Evolutionary conservation across 2,888 invertebrate genomes (phyloP), one percentile per base, ranked within the genome.

Genomic region (Acheta domesticus): DNA sequence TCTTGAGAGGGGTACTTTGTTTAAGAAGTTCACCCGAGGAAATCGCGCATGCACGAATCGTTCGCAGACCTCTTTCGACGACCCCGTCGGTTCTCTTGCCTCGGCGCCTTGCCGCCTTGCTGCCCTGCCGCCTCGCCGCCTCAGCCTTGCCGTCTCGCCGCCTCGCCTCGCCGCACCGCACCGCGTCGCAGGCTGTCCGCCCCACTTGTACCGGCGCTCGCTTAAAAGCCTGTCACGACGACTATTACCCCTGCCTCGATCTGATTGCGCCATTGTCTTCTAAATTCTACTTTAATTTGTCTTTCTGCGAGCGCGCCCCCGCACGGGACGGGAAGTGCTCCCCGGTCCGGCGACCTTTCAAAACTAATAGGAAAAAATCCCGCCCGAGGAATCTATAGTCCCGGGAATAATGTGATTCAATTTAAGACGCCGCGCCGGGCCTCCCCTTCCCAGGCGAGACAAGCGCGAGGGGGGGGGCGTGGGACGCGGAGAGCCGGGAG

Each of bases 221-320:
- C 36, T 36, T 36, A 36, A 36, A 36, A 36, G 36, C 36, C 36
- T 36, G 36, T 36, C 36, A 36, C 36, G 36, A 36, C 36, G 36
- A 36, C 36, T 36, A 36, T 36, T 36, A 36, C 36, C 36, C 36
- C 36, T 36, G 36, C 62, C n/a, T 62, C n/a, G 14, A 62, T 62
- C 62, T n/a, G 62, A 62, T 62, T 62, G 62, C n/a, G 16, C 62
- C 62, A 62, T 62, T 62, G 62, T 62, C 62, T 62, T 62, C 62
- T n/a, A n/a, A 62, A 62, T 62, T 62, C 62, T 62, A 14, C 62
- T 62, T 62, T 62, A 62, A 62, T 62, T 62, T 62, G 62, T 62
- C 62, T 62, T 11, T 62, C n/a, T 62, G 16, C 62, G 16, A 14
- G 62, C 62, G 62, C 62, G 16, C 16, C 62, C 14, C 14, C 62